These are phyloP conservation scores for Drosophila trichaetosa DNA, from an alignment of 2,888 invertebrate species.

Conservation along the genomic window DNA sequence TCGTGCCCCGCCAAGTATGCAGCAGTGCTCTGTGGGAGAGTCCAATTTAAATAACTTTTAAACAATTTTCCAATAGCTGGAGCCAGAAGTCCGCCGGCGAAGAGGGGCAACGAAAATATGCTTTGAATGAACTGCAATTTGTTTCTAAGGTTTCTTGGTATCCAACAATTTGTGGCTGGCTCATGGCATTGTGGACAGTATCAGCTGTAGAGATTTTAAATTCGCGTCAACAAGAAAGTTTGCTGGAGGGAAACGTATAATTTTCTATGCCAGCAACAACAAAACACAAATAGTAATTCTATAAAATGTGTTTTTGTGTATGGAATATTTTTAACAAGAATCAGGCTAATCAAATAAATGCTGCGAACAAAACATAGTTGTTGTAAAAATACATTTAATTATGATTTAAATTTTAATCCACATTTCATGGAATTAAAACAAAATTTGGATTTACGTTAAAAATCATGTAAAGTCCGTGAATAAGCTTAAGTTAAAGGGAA, in stretches of 20 bases:
- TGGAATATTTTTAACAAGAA: background rate
- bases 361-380: background rate
- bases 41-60: background rate
- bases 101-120: background rate
- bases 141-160: background rate
- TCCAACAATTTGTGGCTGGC: conserved; percentile 30
- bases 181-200: conserved; percentile 6
- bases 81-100: background rate
- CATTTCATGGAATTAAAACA: background rate
- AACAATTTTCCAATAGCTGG: background rate
- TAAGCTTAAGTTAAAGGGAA: background rate
- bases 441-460: background rate
- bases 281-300: background rate
- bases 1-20: conserved; percentile 18
- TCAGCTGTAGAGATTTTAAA: background rate
- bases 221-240: background rate
- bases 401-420: background rate
- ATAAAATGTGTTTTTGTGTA: background rate
- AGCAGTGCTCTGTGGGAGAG: conserved; percentile 6
- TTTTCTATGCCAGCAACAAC: background rate
- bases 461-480: background rate
- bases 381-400: background rate
- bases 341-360: background rate
- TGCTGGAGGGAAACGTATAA: background rate
- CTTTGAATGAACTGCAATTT: conserved; percentile 29